phyloP scores from a whole-genome alignment of 2,113 vertebrate species.

The Microcebus lehilahytsara region DNA sequence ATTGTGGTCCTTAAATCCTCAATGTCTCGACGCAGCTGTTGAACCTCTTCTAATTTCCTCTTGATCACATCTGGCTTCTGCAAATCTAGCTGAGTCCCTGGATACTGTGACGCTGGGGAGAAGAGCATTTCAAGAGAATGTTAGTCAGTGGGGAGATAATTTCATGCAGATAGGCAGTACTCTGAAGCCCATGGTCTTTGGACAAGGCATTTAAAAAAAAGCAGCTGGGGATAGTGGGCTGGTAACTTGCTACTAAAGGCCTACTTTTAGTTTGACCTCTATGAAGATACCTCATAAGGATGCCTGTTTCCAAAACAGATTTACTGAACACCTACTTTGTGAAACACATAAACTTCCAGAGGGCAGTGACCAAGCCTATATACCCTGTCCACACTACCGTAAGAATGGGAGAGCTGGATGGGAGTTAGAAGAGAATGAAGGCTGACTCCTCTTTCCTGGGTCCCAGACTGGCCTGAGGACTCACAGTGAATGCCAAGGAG shows the following conservation, averaged over 20 bases:
- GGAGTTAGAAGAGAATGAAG: neutral
- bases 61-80: conserved; percentile 89
- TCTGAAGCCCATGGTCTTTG: neutral
- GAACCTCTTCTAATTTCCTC: conserved; percentile 91
- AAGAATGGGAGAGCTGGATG: neutral
- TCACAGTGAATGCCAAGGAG: conserved; percentile 95
- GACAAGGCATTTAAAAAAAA: neutral
- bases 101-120: conserved; percentile 83
- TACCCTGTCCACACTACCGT: neutral
- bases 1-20: conserved; percentile 94
- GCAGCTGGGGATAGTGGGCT: neutral
- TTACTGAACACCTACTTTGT: conserved; percentile 4
- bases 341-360: neutral
- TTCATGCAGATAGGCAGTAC: neutral
- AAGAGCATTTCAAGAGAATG: conserved; percentile 63
- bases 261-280: neutral
- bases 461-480: conserved; percentile 54
- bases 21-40: conserved; percentile 92
- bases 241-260: neutral
- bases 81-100: conserved; percentile 85
- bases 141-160: neutral
- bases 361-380: neutral
- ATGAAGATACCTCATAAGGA: neutral
- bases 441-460: neutral
- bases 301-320: neutral